A percentile compares a stretch with the other conserved stretches of the same genome.
Evolutionary conservation across 2,797 vertebrate species (phyloP).

Genomic region (Siniperca obscura): DNA sequence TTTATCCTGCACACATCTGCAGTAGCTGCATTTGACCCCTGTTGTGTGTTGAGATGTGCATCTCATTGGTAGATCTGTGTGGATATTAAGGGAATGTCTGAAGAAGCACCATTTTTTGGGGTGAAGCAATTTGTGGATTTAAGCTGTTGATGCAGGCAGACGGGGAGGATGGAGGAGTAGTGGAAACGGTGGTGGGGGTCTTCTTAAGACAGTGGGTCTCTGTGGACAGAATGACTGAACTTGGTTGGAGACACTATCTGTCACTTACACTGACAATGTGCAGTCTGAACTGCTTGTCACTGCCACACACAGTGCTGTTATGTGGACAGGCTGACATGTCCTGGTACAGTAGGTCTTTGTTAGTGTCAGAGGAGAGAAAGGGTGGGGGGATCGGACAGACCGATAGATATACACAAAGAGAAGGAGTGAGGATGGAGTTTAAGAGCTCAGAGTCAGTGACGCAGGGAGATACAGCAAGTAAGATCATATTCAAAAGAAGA

Average conservation of each 20-base stretch:
- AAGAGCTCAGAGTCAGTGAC: slow-evolving; percentile 15
- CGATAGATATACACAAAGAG: slow-evolving; percentile 16
- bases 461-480: slow-evolving; percentile 3
- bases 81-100: slow-evolving; percentile 18
- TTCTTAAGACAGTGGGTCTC: slow-evolving; percentile 47
- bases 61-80: slow-evolving; percentile 17
- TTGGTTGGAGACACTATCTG: slow-evolving; percentile 46
- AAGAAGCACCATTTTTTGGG: slow-evolving; percentile 1
- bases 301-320: slow-evolving; percentile 64
- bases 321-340: slow-evolving; percentile 64
- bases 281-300: slow-evolving; percentile 67
- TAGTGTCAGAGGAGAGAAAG: slow-evolving; percentile 26
- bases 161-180: slow-evolving; percentile 4
- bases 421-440: slow-evolving; percentile 33
- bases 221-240: slow-evolving; percentile 44
- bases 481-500: slow-evolving; percentile 21
- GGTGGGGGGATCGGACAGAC: slow-evolving; percentile 20
- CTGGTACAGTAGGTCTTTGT: slow-evolving; percentile 72
- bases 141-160: slow-evolving; percentile 16
- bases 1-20: slow-evolving; percentile 40
- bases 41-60: slow-evolving; percentile 31
- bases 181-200: slow-evolving; percentile 15
- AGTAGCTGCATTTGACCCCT: slow-evolving; percentile 19
- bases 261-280: slow-evolving; percentile 62
- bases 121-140: slow-evolving; percentile 1